Percentiles rank a stretch among this genome's conserved stretches.
Conservation (phyloP, 2,797 vertebrate species). For the Falco naumanni region DNA sequence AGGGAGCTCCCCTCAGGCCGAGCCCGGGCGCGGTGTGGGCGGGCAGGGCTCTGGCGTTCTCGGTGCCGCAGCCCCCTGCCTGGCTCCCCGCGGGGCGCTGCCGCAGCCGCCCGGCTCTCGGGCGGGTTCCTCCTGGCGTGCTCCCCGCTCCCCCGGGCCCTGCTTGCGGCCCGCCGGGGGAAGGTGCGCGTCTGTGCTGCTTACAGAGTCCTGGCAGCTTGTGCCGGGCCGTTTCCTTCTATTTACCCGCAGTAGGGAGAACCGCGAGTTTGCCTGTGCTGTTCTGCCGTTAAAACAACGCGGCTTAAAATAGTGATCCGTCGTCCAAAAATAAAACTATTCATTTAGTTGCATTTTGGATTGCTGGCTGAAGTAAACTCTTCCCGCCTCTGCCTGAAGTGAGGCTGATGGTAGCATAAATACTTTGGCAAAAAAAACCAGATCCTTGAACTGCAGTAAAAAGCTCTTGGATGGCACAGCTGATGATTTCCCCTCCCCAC, state of each 20-base stretch:
- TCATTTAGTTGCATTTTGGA: fast-evolving
- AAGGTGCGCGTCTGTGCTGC: neutral
- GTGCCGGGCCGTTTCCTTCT: neutral
- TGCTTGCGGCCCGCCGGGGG: neutral
- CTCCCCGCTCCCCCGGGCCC: neutral
- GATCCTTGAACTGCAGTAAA: neutral
- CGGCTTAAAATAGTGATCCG: neutral
- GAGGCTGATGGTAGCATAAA: neutral
- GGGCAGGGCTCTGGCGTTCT: neutral
- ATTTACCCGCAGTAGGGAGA: neutral
- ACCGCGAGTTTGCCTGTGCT: neutral
- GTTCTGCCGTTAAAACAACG: fast-evolving
- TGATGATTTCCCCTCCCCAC: neutral
- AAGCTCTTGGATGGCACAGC: fast-evolving
- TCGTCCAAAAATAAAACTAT: neutral
- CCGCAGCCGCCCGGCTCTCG: neutral
- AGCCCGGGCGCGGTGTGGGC: neutral
- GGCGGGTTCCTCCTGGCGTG: too few relatives aligned
- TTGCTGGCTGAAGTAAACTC: neutral
- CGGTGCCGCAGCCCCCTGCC: too few relatives aligned
- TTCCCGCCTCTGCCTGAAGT: neutral
- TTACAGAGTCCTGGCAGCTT: too few relatives aligned
- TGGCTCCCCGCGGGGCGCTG: too few relatives aligned
- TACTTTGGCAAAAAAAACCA: too few relatives aligned
- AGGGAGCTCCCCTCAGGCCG: neutral